Evolutionary conservation across 2,797 vertebrate species (phyloP), one percentile per base, ranked within the genome.

Genomic region (Toxotes lorentzi): DNA sequence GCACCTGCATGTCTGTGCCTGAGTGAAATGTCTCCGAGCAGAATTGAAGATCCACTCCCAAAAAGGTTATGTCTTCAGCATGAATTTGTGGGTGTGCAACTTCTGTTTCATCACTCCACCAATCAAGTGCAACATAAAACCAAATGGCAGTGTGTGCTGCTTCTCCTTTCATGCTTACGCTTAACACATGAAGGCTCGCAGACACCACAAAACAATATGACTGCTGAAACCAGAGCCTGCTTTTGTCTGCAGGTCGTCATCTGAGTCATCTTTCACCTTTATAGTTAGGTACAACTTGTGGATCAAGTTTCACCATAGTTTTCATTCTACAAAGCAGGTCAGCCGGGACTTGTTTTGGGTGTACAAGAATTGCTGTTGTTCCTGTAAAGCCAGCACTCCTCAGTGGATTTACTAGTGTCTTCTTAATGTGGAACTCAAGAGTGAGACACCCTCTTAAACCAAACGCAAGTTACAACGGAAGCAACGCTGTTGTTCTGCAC

Each of bases 231-330:
- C 16, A 35, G 83, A 91, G 78, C 45, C 70, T 21, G 75, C 70
- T 84, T 88, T 85, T 84, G 71, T 90, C 53, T 63, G 61, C 23
- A 65, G 32, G 35, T 63, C 59, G 59, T 74, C 40, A 77, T 62
- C 63, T 50, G 51, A 77, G 76, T 21, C 57, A 58, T 66, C 50
- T 34, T 61, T 87, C 63, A 72, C 41, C 60, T 57, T 60, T 35
- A 63, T n/a, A 58, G 32, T 84, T 65, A 70, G 19, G n/a, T 48
- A 57, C 53, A 79, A 61, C 34, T 66, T 41, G 62, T 72, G 67
- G 74, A 62, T 93, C 88, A 80, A 43, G 65, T 91, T 92, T 87
- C 89, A 91, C 23, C 68, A 23, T 47, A 38, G 77, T 68, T 70
- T 82, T 75, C 61, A 47, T 38, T 74, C 47, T 43, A 24, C 48